Evolutionary conservation across 2,888 invertebrate species (phyloP).

Genomic region (Thymelicus acteon): DNA sequence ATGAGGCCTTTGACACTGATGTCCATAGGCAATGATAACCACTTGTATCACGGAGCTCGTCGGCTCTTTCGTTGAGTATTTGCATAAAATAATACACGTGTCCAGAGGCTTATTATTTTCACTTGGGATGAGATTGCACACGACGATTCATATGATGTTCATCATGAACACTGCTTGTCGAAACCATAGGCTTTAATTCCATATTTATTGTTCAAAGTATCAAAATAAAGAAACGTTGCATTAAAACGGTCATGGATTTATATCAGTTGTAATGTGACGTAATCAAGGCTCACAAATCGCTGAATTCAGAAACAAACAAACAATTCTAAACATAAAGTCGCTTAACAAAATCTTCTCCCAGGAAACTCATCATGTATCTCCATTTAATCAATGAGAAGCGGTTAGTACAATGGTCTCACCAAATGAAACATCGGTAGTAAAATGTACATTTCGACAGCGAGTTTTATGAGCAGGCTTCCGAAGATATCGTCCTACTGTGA

Average conservation of each 20-base stretch:
- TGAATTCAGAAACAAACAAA: background rate
- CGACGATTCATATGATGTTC: constrained; percentile 10
- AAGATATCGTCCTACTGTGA: background rate
- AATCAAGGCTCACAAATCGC: background rate
- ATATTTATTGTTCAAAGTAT: background rate
- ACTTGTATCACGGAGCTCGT: too few species aligned
- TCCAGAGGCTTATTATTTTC: background rate
- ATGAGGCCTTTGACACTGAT: too few species aligned
- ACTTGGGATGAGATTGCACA: constrained; percentile 17
- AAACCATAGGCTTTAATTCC: constrained; percentile 1
- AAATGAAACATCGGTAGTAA: constrained; percentile 33
- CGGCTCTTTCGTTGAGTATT: too few species aligned
- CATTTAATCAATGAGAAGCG: constrained; percentile 37
- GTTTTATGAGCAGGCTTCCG: constrained; percentile 20
- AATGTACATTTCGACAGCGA: constrained; percentile 34
- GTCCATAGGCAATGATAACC: too few species aligned
- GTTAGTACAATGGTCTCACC: constrained; percentile 31
- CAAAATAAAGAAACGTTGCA: too few species aligned
- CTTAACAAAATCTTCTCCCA: constrained; percentile 25
- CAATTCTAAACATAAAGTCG: constrained; percentile 5
- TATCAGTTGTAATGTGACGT: too few species aligned
- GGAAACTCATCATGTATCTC: constrained; percentile 34
- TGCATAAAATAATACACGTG: background rate
- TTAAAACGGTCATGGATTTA: too few species aligned
- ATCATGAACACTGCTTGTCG: constrained; percentile 8